Evolutionary conservation across 2,113 vertebrate genomes (phyloP), one percentile per base, ranked within the genome.

Genomic region (Psilopsiagon aymara): DNA sequence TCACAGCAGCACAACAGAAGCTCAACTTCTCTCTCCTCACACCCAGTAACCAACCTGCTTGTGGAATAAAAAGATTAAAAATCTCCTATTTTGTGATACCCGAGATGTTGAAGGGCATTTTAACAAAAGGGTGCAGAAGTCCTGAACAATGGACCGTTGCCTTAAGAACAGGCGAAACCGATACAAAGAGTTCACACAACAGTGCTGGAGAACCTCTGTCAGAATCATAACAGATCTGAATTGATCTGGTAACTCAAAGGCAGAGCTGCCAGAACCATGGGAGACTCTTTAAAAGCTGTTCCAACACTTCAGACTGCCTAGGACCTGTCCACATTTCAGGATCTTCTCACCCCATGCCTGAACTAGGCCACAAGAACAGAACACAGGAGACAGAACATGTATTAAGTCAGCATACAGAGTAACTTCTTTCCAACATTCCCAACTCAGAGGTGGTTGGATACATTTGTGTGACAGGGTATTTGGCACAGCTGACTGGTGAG

Each of bases 401-500:
- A 41, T 71, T 55, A 93, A 71, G 81, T 94, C 92, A 96, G 89
- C 86, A 63, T 55, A 74, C 31, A 88, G 63, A 80, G 91, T 90
- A 92, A 96, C 79, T 71, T 94, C 89, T 93, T 95, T 68, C 83
- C 78, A 91, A 86, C 75, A 57, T 80, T 88, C 85, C 94, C 93
- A 77, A 37, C 78, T 79, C 67, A 28, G 86, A 94, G 94, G 89
- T 92, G 86, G 66, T 47, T 33, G 68, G 57, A 33, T 39, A 49
- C 15, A 37, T 64, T 87, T 79, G 70, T 77, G 77, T 91, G 78
- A 95, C 49, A 86, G 67, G 60, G 24, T 81, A 83, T 92, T 97
- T 97, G 97, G 97, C 97, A 97, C 96, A 90, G 94, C 94, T 47
- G 43, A 55, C 93, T 93, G 68, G 83, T 51, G 84, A 84, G 88